Evolutionary conservation across 2,888 invertebrate genomes (phyloP).

Genomic region (Drosophila infuscata): DNA sequence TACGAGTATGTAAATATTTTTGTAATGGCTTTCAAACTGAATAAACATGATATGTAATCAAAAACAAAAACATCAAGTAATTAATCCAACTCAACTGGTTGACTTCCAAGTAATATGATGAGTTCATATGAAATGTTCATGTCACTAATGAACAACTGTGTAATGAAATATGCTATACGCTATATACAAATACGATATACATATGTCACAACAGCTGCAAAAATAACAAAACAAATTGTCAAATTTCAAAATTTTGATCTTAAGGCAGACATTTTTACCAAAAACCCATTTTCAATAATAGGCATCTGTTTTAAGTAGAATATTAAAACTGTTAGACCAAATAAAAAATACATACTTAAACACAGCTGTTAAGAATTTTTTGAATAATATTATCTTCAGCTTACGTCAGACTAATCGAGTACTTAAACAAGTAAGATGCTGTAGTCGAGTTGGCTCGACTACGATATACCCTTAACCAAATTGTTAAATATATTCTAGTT

Average conservation of each 20-base stretch:
- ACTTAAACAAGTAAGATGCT: too few species aligned
- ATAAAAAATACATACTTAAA: neutral
- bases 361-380: neutral
- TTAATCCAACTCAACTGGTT: neutral
- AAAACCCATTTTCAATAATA: neutral
- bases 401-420: neutral
- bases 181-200: too few species aligned
- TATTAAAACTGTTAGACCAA: neutral
- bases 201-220: neutral
- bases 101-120: neutral
- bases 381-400: neutral
- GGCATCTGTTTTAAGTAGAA: neutral
- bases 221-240: neutral
- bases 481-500: too few species aligned
- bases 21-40: constrained; percentile 17
- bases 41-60: constrained; percentile 20
- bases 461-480: too few species aligned
- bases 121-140: neutral
- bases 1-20: constrained; percentile 23
- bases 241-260: neutral
- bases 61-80: constrained; percentile 6
- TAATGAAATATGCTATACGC: neutral
- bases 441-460: too few species aligned
- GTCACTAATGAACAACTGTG: neutral
- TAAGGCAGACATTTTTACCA: neutral